Evolutionary conservation across 2,113 vertebrate genomes (phyloP), one percentile per base, ranked within the genome.

Genomic region (Pao palembangensis): DNA sequence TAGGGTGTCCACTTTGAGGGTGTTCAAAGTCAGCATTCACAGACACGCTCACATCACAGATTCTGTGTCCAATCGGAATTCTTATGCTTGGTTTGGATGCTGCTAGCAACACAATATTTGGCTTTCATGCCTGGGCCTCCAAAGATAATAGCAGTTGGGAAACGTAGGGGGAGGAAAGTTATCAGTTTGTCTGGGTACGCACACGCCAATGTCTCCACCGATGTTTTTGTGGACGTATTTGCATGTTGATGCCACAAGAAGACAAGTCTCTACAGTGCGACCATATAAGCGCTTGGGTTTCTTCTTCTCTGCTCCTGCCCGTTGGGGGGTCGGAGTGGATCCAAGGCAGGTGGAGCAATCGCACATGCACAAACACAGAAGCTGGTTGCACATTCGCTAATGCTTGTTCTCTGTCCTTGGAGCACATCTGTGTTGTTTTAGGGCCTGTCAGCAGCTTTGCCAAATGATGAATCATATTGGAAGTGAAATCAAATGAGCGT

Each of bases 391-490:
- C 46, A 66, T 47, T 31, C 14, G 43, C 10, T 8, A 38, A 38
- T 38, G 34, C 49, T 57, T 55, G 46, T 58, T 21, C 46, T 42
- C 65, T 75, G 66, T 64, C 43, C 49, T 71, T 46, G 69, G 51
- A 60, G 41, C 82, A 83, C 88, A 92, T 85, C 84, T 94, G 88
- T 83, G 87, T 83, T 89, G 78, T 81, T 91, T 94, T 91, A 92
- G 83, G 81, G 78, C 84, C 58, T 88, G 88, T 89, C 87, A 85
- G 82, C 83, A 73, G 84, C 78, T 43, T 47, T 89, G 87, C 88
- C 87, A 88, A 84, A 79, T 87, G 89, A 91, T 90, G 89, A 90
- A 89, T 90, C 83, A 87, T 75, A 68, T 69, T 62, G 67, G 85
- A 85, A 60, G 41, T 48, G 73, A 69, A 72, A 69, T 58, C 58